A percentile compares a stretch with the other conserved stretches of the same genome.
Conservation (phyloP, 2,888 invertebrate species). For the Dicycla oo region DNA sequence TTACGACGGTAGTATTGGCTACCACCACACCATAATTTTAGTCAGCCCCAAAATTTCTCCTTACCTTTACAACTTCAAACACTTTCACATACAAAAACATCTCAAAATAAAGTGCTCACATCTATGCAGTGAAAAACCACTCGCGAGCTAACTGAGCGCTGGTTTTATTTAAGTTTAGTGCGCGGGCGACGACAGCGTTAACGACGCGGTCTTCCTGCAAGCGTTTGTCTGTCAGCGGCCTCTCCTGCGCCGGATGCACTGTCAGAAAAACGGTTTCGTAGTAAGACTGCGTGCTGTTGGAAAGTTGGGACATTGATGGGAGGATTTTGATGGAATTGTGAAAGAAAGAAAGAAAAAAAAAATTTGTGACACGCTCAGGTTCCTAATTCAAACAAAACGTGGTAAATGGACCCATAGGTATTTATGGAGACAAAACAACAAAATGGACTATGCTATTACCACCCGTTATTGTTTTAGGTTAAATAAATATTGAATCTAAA, state of each 20-base stretch:
- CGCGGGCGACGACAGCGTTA: conserved; percentile 85
- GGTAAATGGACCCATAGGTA: too few species aligned
- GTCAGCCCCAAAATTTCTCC: neutral
- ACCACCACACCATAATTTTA: neutral
- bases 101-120: conserved; percentile 47
- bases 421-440: too few species aligned
- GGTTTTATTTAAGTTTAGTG: conserved; percentile 78
- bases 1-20: too few species aligned
- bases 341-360: too few species aligned
- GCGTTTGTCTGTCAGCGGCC: conserved; percentile 85
- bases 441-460: too few species aligned
- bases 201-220: conserved; percentile 87
- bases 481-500: too few species aligned
- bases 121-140: conserved; percentile 72
- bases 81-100: conserved; percentile 42
- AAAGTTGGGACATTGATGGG: conserved; percentile 42
- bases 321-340: neutral
- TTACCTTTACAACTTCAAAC: neutral
- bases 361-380: too few species aligned
- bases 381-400: too few species aligned
- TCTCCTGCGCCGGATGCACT: conserved; percentile 84
- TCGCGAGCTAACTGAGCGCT: conserved; percentile 61
- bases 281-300: conserved; percentile 58
- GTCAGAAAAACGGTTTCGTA: conserved; percentile 71
- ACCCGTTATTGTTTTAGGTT: too few species aligned